Conservation (phyloP, 2,113 vertebrate genomes). For the Pachyramphus minor region DNA sequence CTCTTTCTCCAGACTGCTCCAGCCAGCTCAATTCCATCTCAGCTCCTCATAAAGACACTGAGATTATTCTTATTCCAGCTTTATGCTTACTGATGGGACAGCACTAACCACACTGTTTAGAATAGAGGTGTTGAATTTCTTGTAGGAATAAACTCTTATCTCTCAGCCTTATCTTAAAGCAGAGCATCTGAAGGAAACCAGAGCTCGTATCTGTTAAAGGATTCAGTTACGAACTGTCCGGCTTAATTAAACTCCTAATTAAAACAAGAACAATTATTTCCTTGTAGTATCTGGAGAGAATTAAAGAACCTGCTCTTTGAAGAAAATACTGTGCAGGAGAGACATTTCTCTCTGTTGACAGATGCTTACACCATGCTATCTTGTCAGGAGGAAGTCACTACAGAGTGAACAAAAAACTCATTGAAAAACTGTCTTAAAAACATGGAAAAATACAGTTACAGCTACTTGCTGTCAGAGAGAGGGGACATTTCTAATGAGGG, state of each 20-base stretch:
- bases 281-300: background rate
- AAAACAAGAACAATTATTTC: slow-evolving; percentile 13
- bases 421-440: background rate
- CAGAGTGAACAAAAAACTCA: background rate
- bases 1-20: background rate
- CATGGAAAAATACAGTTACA: background rate
- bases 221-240: background rate
- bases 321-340: background rate
- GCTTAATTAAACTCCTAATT: background rate
- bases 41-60: background rate
- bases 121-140: background rate
- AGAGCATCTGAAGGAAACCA: background rate
- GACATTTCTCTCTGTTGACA: background rate
- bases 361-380: background rate
- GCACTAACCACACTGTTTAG: background rate
- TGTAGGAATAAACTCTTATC: background rate
- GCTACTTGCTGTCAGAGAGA: background rate
- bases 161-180: background rate
- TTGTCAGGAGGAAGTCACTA: background rate
- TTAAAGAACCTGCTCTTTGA: background rate
- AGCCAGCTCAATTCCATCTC: background rate
- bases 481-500: background rate
- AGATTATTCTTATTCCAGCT: background rate
- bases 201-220: background rate
- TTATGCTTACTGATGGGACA: background rate